phyloP scores from a whole-genome alignment of 2,888 invertebrate genomes.

The Drosophila silvestris region DNA sequence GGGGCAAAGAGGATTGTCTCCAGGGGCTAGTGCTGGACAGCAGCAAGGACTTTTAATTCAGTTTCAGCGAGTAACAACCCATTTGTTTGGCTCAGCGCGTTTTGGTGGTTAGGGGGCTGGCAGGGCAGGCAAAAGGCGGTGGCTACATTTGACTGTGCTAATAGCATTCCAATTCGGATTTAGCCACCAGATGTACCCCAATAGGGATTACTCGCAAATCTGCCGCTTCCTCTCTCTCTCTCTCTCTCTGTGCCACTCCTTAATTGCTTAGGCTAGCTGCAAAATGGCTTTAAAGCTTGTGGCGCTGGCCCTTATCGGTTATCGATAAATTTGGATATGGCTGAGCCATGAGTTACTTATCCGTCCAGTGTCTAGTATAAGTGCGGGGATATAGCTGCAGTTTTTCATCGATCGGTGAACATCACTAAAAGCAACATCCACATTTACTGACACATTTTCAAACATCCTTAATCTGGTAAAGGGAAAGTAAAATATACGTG shows the following conservation, averaged over 20 bases:
- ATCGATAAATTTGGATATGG: constrained; percentile 4
- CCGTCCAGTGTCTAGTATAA: neutral
- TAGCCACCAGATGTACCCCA: constrained; percentile 22
- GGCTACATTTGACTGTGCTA: constrained; percentile 46
- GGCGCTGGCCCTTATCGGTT: constrained; percentile 1
- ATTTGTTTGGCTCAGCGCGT: constrained; percentile 48
- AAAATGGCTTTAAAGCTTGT: neutral
- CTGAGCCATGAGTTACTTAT: neutral
- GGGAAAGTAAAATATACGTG: too few relatives aligned
- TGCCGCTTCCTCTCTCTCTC: neutral
- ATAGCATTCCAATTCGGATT: constrained; percentile 58
- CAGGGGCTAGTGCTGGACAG: constrained; percentile 12
- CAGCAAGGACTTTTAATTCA: constrained; percentile 70
- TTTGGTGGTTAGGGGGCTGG: neutral
- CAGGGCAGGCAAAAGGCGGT: neutral
- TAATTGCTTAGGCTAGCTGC: constrained; percentile 1
- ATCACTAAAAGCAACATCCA: neutral
- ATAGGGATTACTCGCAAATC: constrained; percentile 18
- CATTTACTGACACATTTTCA: neutral
- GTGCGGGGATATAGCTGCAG: neutral
- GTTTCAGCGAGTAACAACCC: constrained; percentile 59
- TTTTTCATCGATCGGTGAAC: neutral
- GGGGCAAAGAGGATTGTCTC: neutral
- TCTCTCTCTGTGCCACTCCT: neutral
- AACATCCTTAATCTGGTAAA: too few relatives aligned